These are phyloP conservation scores for Hirtodrosophila confusa DNA, from an alignment of 2,888 invertebrate species.

Conservation along the genomic window DNA sequence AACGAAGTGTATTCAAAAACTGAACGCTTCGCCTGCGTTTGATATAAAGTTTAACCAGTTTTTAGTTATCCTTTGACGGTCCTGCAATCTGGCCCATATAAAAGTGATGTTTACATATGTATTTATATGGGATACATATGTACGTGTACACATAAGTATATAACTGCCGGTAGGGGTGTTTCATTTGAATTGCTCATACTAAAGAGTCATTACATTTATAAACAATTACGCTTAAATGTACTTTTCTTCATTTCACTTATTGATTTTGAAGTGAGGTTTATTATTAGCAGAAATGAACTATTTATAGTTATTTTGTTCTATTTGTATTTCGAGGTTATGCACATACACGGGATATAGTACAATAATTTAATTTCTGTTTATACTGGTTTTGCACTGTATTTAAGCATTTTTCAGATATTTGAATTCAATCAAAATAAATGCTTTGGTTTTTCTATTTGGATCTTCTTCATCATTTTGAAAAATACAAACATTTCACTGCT, in stretches of 20 bases:
- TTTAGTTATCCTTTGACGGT: conserved; percentile 25
- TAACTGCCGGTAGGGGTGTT: conserved; percentile 74
- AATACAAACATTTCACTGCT: conserved; percentile 30
- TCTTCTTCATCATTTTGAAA: conserved; percentile 15
- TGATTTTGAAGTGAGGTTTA: background rate
- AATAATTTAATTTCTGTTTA: conserved; percentile 1
- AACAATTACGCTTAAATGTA: conserved; percentile 30
- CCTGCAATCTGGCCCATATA: conserved; percentile 36
- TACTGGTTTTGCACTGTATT: conserved; percentile 7
- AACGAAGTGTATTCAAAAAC: conserved; percentile 23
- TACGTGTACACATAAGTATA: conserved; percentile 21
- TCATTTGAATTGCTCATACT: conserved; percentile 66
- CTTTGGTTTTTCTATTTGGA: conserved; percentile 29
- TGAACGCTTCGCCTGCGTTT: conserved; percentile 26
- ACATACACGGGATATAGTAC: conserved; percentile 29
- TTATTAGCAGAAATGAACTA: conserved; percentile 26
- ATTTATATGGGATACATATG: conserved; percentile 11
- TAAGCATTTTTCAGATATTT: conserved; percentile 26
- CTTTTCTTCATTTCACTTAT: background rate
- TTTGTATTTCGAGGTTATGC: conserved; percentile 24
- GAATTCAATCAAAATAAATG: conserved; percentile 57
- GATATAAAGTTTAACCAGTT: conserved; percentile 50
- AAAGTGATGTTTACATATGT: conserved; percentile 20
- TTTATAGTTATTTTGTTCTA: conserved; percentile 12
- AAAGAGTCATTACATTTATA: conserved; percentile 46